phyloP scores from a whole-genome alignment of 2,797 vertebrate species.

The Pteronotus mesoamericanus region DNA sequence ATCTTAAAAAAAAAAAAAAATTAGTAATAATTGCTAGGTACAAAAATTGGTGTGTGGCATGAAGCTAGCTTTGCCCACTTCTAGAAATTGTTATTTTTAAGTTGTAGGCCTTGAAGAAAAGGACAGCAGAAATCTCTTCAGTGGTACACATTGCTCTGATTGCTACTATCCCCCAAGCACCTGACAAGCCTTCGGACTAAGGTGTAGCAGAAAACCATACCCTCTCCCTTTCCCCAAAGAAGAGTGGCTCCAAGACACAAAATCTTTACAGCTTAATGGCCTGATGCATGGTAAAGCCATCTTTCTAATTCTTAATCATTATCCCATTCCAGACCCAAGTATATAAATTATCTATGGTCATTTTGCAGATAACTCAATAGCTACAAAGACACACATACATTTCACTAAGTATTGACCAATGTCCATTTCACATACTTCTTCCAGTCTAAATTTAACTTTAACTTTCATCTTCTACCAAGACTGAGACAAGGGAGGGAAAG shows the following conservation, averaged over 20 bases:
- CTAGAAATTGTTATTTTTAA: slow-evolving; percentile 40
- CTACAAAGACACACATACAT: not conserved
- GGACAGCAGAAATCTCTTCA: not conserved
- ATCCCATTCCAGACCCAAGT: not conserved
- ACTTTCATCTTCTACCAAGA: slow-evolving; percentile 39
- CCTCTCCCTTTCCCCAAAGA: not conserved
- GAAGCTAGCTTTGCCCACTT: slow-evolving; percentile 3
- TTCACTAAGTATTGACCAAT: slow-evolving; percentile 32
- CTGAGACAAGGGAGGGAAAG: slow-evolving; percentile 33
- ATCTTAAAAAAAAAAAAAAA: slow-evolving; percentile 35
- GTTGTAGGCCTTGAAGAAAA: not conserved
- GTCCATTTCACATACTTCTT: slow-evolving; percentile 48
- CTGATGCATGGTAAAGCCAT: not conserved
- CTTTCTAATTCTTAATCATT: not conserved
- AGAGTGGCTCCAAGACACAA: not conserved
- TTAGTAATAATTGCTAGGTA: slow-evolving; percentile 12
- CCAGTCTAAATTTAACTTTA: slow-evolving; percentile 33
- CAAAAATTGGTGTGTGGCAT: not conserved
- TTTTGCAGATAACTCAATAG: not conserved
- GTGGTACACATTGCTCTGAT: not conserved
- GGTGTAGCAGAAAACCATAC: not conserved
- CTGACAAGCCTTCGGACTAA: not conserved
- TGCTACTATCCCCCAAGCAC: not conserved
- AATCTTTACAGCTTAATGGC: not conserved
- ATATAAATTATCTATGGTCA: not conserved